Base-by-base conservation (phyloP, 2,888 invertebrate genomes). In the Pammene aurita region DNA sequence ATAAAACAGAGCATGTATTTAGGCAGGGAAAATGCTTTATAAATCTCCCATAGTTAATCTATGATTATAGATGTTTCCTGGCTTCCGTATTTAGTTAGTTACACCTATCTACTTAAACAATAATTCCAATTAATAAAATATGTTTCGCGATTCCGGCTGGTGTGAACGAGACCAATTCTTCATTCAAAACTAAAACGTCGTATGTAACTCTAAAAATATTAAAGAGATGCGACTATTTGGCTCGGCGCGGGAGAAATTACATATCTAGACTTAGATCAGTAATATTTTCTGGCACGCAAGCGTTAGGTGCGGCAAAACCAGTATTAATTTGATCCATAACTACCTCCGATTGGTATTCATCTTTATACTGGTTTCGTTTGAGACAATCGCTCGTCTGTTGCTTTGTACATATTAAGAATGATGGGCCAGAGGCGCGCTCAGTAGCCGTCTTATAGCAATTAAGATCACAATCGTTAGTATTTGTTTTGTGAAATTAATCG, bases 401-500 rank as follows among this genome's bases (percentile, higher is more conserved):
- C 16, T 48, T 48, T 10, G 26, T 52, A 26, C 5, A 26, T 13
- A 5, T 52, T 26, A 11, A 13, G 26, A 52, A 52, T 13, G 26
- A 52, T 7, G 26, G 52, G 6, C 5, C 13, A 52, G 26, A 18
- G 42, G 10, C 46, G 46, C 58, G 52, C 46, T 58, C 68, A 38
- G 68, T 58, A 66, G 56, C 55, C 26, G 63, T 18, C 63, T 72
- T 55, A 67, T 66, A 50, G 50, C 66, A 66, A 68, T 69, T 72
- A 73, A 69, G 69, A 69, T 69, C 26, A 1, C n/a, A 58, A 69
- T 69, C 69, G 18, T 54, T 56, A 38, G 54, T 68, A 72, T 74
- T 74, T 73, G 72, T 77, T 77, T 75, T 75, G 76, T 77, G 77
- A 78, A 77, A 79, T 77, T 76, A 78, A 78, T 78, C 76, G 73